A percentile compares a stretch with the other conserved stretches of the same genome.
These are phyloP conservation scores for Myotis pilosus DNA, from an alignment of 2,797 vertebrate species.

Conservation along the genomic window DNA sequence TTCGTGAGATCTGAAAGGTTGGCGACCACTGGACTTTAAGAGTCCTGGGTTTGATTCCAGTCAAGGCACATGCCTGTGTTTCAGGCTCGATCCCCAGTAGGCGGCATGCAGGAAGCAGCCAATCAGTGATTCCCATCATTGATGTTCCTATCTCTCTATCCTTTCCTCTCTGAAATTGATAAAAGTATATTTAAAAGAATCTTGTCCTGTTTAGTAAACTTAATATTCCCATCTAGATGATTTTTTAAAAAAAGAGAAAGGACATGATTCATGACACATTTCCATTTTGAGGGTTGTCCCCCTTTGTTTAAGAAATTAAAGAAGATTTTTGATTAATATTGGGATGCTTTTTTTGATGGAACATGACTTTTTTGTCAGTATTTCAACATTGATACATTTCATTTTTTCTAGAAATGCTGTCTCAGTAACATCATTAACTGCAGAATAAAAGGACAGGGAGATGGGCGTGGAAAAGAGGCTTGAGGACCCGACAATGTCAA, in stretches of 20 bases:
- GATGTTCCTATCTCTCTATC: too few relatives aligned
- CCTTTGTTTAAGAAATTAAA: neutral
- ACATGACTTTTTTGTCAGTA: neutral
- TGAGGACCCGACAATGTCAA: neutral
- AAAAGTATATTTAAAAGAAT: too few relatives aligned
- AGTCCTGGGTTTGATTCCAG: too few relatives aligned
- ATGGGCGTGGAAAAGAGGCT: fast-evolving
- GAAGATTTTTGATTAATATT: neutral
- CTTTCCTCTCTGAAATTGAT: too few relatives aligned
- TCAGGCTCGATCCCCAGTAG: too few relatives aligned
- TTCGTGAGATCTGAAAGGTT: too few relatives aligned
- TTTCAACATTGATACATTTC: neutral
- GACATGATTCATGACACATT: neutral
- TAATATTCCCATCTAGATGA: neutral
- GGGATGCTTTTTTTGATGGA: neutral
- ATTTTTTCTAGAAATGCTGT: neutral
- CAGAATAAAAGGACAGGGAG: neutral
- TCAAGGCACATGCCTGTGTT: too few relatives aligned
- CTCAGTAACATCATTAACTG: neutral
- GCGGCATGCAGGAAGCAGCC: too few relatives aligned
- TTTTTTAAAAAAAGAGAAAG: neutral
- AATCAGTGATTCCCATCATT: too few relatives aligned
- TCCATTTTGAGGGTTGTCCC: neutral
- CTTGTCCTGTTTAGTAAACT: neutral
- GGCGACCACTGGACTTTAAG: too few relatives aligned